Percentiles rank a stretch among this genome's conserved stretches.
Conservation (phyloP, 2,888 invertebrate species). For the Lissonota sp. region DNA sequence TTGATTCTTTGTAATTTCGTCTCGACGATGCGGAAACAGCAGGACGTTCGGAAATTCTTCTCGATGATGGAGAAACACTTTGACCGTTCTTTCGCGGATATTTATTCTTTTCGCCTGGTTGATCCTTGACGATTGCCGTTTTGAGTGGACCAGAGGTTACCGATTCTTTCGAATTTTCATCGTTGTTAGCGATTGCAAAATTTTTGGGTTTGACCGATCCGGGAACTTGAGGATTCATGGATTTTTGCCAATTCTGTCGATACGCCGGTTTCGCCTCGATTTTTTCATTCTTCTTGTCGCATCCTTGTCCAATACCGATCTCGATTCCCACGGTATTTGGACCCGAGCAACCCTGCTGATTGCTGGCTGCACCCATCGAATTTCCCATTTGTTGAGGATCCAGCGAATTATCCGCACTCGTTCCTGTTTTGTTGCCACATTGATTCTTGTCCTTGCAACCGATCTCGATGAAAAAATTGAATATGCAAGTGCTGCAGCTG, state of each 20-base stretch:
- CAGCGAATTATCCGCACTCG: not conserved
- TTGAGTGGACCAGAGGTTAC: slow-evolving; percentile 8
- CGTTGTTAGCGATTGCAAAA: not conserved
- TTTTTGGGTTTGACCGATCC: not conserved
- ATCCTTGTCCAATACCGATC: slow-evolving; percentile 33
- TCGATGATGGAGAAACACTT: not conserved
- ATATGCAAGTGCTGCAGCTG: slow-evolving; percentile 68
- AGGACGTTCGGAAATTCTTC: not conserved
- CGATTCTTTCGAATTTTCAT: slow-evolving; percentile 3
- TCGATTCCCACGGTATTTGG: slow-evolving; percentile 45
- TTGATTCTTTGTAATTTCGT: slow-evolving; percentile 3
- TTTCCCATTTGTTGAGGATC: not conserved
- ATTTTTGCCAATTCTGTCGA: slow-evolving; percentile 11
- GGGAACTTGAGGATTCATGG: not conserved
- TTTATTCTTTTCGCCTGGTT: slow-evolving; percentile 6
- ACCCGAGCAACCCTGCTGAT: slow-evolving; percentile 9
- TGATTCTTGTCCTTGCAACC: slow-evolving; percentile 63
- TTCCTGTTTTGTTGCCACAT: slow-evolving; percentile 47
- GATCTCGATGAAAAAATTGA: slow-evolving; percentile 69
- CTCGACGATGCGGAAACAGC: not conserved
- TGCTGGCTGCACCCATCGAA: not conserved
- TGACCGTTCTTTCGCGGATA: slow-evolving; percentile 14
- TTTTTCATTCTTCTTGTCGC: slow-evolving; percentile 27
- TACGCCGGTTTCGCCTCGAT: not conserved
- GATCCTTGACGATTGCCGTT: slow-evolving; percentile 5